A percentile compares a stretch with the other conserved stretches of the same genome.
These are phyloP conservation scores for Mus minutoides DNA, from an alignment of 2,797 vertebrate species.

Conservation along the genomic window DNA sequence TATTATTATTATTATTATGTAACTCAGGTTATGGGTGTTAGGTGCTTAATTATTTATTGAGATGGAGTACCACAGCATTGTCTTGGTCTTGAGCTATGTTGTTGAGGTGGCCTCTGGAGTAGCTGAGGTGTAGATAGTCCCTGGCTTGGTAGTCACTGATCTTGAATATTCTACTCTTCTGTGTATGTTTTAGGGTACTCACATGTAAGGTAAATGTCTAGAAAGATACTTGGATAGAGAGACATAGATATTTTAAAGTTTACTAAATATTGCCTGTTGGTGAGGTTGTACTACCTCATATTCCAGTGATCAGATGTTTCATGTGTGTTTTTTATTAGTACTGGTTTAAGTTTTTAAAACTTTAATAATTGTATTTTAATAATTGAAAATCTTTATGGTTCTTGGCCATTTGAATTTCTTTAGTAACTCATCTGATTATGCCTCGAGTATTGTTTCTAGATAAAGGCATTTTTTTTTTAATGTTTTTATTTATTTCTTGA, in stretches of 20 bases:
- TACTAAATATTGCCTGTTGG: neutral
- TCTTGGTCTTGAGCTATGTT: neutral
- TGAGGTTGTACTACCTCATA: neutral
- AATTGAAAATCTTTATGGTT: constrained; percentile 47
- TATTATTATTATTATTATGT: neutral
- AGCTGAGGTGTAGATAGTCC: neutral
- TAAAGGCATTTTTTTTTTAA: neutral
- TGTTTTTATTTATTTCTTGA: neutral
- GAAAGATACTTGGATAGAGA: constrained; percentile 26
- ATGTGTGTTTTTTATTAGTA: neutral
- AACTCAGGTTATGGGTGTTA: neutral
- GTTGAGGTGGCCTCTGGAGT: neutral
- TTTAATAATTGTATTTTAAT: constrained; percentile 31
- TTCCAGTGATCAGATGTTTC: neutral
- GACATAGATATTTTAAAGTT: neutral
- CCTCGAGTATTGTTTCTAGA: neutral
- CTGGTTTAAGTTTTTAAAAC: neutral
- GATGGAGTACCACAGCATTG: too few relatives aligned
- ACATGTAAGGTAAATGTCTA: neutral
- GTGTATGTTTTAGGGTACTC: neutral
- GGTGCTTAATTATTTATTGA: neutral
- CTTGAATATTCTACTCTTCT: neutral
- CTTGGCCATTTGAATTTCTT: constrained; percentile 39
- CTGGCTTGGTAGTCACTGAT: neutral
- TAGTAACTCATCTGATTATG: neutral